Evolutionary conservation across 1,140 invertebrate species (phyloP), one percentile per base, ranked within the genome.

Genomic region (Tribolium madens): DNA sequence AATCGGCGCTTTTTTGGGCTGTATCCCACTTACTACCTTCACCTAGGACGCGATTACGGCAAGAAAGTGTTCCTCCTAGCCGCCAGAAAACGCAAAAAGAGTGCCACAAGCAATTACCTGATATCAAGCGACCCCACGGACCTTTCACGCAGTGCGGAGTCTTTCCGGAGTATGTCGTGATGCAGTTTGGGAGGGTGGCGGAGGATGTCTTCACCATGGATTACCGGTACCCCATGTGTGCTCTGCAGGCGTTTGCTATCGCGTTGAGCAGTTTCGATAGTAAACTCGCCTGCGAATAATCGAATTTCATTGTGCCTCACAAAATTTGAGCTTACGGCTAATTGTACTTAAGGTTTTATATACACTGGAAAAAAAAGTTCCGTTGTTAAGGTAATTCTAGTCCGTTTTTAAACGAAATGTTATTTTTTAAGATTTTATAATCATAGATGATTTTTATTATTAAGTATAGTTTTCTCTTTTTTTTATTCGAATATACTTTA

Each of bases 181-280:
- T 99, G 96, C 98, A 99, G 87, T 99, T 99, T 87, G 98, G 98
- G 0, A 90, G 98, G 53, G 96, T 99, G 15, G 95, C 97, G 0
- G 97, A 99, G 84, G 98, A 99, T 83, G 92, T 98, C 2, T 99
- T 99, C 85, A 99, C 98, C 9, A 98, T 99, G 97, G 98, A 99
- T 87, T 86, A 80, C 78, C 92, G 97, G 83, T 99, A 98, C 89
- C 98, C 98, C 0, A 88, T 99, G 85, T 99, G 97, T 87, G 95
- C 97, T 7, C 88, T 99, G 68, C 98, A 99, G 88, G 98, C 98
- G 0, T 99, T 99, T 85, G 96, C 97, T 69, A 98, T 99, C 76
- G 98, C 98, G 4, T 89, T 99, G 7, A 98, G 96, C 84, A 98
- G 97, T 87, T 99, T 99, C 87, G 98, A 99, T 86, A 96, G 96